Evolutionary conservation across 2,113 vertebrate species (phyloP).

Genomic region (Colistium nudipinnis): DNA sequence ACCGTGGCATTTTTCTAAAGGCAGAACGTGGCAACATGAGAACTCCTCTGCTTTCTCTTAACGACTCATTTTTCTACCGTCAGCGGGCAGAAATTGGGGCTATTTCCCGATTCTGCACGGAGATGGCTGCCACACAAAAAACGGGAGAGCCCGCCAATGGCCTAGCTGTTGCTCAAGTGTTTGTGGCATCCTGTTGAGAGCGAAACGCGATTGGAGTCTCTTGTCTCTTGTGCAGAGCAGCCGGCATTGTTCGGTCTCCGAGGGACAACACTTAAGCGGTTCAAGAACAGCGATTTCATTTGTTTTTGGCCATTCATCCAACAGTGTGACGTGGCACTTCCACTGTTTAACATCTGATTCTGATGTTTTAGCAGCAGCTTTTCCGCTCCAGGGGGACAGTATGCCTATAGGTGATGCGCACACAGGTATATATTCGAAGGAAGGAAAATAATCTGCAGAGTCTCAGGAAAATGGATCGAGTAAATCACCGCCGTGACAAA

Average conservation of each 20-base stretch:
- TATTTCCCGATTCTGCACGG: conserved; percentile 29
- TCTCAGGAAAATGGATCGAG: no score
- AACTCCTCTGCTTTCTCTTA: conserved; percentile 46
- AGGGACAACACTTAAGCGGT: conserved; percentile 41
- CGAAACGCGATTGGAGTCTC: conserved; percentile 49
- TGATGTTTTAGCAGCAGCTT: conserved; percentile 31
- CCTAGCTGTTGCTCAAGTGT: conserved; percentile 54
- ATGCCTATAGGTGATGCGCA: conserved; percentile 38
- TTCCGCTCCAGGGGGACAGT: conserved; percentile 11
- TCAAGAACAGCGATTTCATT: conserved; percentile 44
- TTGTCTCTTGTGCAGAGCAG: conserved; percentile 54
- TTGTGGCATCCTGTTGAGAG: conserved; percentile 57
- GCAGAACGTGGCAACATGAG: conserved; percentile 54
- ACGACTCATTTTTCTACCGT: conserved; percentile 36
- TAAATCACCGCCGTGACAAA: conserved; percentile 42
- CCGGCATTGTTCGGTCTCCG: conserved; percentile 30
- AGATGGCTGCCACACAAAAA: conserved; percentile 59
- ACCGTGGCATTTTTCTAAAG: conserved; percentile 61
- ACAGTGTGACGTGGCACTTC: conserved; percentile 34
- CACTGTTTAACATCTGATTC: conserved; percentile 20
- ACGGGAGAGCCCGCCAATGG: conserved; percentile 39
- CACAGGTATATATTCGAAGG: neutral
- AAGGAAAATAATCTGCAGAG: neutral
- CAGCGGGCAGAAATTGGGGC: conserved; percentile 26
- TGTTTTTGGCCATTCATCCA: conserved; percentile 39